phyloP scores from a whole-genome alignment of 2,113 vertebrate species.

The Dascyllus trimaculatus region DNA sequence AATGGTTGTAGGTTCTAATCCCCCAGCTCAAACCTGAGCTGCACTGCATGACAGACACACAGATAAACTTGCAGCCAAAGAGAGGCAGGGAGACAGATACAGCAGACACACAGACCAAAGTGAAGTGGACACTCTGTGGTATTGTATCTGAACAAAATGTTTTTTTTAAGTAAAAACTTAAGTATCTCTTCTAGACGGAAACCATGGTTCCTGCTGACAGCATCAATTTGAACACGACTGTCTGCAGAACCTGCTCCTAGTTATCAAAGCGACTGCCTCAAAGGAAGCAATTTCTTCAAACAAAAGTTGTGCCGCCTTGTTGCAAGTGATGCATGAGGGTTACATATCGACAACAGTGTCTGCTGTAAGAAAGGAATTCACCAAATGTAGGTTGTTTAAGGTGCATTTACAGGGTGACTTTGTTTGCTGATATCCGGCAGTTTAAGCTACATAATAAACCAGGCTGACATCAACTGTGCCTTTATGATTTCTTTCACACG shows the following conservation, averaged over 20 bases:
- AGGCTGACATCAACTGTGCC: not conserved
- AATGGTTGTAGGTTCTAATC: constrained; percentile 73
- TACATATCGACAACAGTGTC: constrained; percentile 21
- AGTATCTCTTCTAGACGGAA: constrained; percentile 40
- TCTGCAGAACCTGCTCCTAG: constrained; percentile 24
- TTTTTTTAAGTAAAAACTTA: constrained; percentile 25
- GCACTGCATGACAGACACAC: constrained; percentile 52
- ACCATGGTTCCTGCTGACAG: constrained; percentile 44
- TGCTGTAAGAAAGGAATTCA: not conserved
- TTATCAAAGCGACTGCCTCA: constrained; percentile 36
- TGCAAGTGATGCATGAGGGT: constrained; percentile 36
- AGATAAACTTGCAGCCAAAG: constrained; percentile 33
- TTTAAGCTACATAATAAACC: not conserved
- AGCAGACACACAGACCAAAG: constrained; percentile 7
- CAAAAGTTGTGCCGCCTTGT: constrained; percentile 16
- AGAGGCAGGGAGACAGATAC: constrained; percentile 5
- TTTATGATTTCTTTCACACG: not conserved
- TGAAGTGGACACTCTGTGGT: constrained; percentile 8
- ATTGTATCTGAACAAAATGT: constrained; percentile 24
- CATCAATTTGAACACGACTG: constrained; percentile 44
- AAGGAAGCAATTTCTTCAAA: constrained; percentile 39
- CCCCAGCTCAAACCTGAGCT: constrained; percentile 62
- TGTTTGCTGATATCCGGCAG: not conserved
- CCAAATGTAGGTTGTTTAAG: not conserved
- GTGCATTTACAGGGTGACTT: not conserved